Conservation (phyloP, 1,140 invertebrate species). For the Ridgeia piscesae region DNA sequence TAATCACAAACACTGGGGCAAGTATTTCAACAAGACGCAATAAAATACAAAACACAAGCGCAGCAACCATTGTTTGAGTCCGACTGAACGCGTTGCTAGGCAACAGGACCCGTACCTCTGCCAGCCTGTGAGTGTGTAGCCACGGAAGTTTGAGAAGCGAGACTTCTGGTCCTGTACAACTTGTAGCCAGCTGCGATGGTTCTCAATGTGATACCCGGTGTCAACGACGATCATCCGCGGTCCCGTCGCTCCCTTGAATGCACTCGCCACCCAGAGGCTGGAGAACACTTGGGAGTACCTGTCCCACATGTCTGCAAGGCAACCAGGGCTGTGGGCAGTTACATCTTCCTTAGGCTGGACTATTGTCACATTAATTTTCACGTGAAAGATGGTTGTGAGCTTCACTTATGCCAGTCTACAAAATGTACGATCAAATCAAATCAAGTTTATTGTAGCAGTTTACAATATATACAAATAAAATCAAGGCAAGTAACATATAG, state of each 20-base stretch:
- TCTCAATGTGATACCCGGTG: constrained; percentile 69
- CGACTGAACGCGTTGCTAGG: no score
- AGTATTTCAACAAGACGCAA: background rate
- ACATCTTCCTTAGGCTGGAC: no score
- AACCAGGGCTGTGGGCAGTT: no score
- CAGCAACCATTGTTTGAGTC: background rate
- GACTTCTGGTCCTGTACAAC: constrained; percentile 59
- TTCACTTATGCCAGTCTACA: no score
- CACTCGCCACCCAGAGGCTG: constrained; percentile 87
- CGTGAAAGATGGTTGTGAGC: no score
- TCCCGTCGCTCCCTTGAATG: constrained; percentile 75
- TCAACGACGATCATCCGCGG: constrained; percentile 25
- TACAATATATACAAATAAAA: no score
- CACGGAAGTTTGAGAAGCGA: constrained; percentile 55
- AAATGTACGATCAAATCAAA: no score
- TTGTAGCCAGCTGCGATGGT: constrained; percentile 73
- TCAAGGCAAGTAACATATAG: no score
- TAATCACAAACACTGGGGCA: no score
- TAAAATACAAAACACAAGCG: no score
- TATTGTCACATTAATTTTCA: no score
- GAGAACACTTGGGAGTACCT: constrained; percentile 81
- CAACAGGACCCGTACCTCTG: constrained; percentile 54
- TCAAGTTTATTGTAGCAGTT: no score
- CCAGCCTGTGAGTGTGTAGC: constrained; percentile 71
- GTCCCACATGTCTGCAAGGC: constrained; percentile 68